Evolutionary conservation across 2,113 vertebrate species (phyloP).

Genomic region (Talpa occidentalis): DNA sequence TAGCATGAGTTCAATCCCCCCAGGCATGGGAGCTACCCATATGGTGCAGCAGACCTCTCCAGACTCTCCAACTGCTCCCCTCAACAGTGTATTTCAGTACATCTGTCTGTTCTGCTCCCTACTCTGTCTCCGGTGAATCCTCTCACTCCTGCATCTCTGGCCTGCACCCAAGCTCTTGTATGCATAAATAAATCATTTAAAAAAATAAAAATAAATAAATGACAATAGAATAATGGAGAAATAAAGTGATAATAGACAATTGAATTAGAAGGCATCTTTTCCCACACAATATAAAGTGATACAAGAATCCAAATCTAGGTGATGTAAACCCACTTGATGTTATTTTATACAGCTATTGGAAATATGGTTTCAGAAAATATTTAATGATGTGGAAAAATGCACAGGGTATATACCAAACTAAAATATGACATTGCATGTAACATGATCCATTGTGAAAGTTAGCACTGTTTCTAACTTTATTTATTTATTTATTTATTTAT

Average conservation of each 20-base stretch:
- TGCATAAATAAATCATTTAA: no score
- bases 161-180: no score
- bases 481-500: neutral
- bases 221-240: neutral
- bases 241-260: neutral
- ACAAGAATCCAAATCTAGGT: neutral
- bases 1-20: no score
- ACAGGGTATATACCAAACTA: neutral
- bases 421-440: neutral
- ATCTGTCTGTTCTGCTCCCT: no score
- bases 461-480: neutral
- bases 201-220: no score
- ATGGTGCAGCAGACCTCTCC: no score
- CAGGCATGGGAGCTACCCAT: no score
- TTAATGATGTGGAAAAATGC: neutral
- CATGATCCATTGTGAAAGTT: neutral
- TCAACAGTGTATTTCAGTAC: no score
- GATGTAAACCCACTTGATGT: neutral
- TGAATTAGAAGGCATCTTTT: neutral
- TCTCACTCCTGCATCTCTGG: no score
- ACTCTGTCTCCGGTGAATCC: no score
- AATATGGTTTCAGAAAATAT: neutral
- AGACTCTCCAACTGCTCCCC: no score
- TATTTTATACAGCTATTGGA: neutral
- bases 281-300: neutral